Evolutionary conservation across 2,888 invertebrate species (phyloP), one percentile per base, ranked within the genome.

Genomic region (Drosophila atripex): DNA sequence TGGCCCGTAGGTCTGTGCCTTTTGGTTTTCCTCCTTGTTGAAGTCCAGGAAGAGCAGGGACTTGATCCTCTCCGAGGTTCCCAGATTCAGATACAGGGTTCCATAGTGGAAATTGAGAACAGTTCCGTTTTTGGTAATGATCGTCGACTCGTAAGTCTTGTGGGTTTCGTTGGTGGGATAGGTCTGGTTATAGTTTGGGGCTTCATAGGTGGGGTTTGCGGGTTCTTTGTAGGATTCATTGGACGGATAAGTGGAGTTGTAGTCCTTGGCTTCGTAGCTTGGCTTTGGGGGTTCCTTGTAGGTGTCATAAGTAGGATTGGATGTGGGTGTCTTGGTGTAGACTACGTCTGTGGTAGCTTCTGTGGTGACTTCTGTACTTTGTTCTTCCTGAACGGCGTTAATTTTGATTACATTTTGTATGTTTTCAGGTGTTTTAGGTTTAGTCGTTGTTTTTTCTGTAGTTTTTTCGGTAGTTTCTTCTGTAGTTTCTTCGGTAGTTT

Each of bases 121-220:
- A 11, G 39, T 41, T 41, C 39, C 39, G n/a, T 41, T 41, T 41
- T 41, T 41, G 39, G 39, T 41, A 4, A 41, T 18, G 39, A 41
- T 41, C 18, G 39, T 14, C 16, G 39, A 41, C 11, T 41, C 9
- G 39, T 8, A 41, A 11, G 39, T 16, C 18, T 41, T 3, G 9
- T 1, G 18, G 39, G 9, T 18, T 11, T 16, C 16, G 16, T 35
- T 35, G n/a, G 6, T 35, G 12, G 12, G 35, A n/a, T 35, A 35
- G 0, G n/a, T 35, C 12, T 35, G 35, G n/a, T 35, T 28, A 9
- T 9, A 3, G 4, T 41, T 16, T 16, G 1, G 11, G 39, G 9
- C 0, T 18, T 16, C 16, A 8, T 35, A 35, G 35, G 35, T 14
- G 2, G 7, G n/a, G 2, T 7, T 35, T 2, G 4, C 14, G 14